These are phyloP conservation scores for Stenolophus ochropezus DNA, from an alignment of 2,888 invertebrate species.

Conservation along the genomic window DNA sequence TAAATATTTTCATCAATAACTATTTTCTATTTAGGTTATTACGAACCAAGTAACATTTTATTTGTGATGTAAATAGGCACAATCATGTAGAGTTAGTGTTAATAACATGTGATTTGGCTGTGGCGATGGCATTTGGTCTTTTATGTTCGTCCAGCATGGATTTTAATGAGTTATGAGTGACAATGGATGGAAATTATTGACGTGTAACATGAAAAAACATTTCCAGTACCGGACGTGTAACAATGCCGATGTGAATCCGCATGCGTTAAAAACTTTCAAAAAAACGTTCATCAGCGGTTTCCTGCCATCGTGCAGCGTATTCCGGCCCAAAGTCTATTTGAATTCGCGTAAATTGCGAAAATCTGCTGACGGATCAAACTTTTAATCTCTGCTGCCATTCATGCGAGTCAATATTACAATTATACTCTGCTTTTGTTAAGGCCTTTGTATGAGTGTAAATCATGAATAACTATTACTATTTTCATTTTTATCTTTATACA, in stretches of 20 bases:
- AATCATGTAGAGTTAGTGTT: neutral
- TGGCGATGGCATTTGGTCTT: neutral
- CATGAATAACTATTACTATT: too few species aligned
- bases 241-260: conserved; percentile 10
- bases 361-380: conserved; percentile 7
- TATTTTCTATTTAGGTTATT: too few species aligned
- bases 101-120: neutral
- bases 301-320: neutral
- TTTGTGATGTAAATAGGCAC: neutral
- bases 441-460: too few species aligned
- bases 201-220: conserved; percentile 26
- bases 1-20: too few species aligned
- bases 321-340: neutral
- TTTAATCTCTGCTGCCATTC: neutral
- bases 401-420: too few species aligned
- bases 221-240: conserved; percentile 16
- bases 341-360: neutral
- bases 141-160: neutral
- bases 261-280: neutral
- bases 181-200: conserved; percentile 31
- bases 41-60: neutral
- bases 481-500: too few species aligned
- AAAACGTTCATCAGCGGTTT: neutral
- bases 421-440: too few species aligned
- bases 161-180: conserved; percentile 15